phyloP scores from a whole-genome alignment of 2,797 vertebrate genomes.

The Coracias cyanogaster region DNA sequence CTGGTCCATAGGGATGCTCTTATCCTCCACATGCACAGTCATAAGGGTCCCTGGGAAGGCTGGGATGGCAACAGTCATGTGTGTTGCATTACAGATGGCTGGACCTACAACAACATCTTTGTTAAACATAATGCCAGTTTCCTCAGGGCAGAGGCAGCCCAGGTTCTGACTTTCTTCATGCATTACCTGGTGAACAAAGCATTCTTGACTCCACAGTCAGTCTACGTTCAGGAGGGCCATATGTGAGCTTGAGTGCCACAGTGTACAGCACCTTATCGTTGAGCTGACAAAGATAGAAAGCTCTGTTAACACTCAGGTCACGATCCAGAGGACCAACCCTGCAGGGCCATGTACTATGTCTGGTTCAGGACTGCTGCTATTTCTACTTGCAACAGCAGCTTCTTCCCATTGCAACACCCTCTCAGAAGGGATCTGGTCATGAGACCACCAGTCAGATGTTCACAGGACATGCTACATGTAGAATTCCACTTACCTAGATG shows the following conservation, averaged over 20 bases:
- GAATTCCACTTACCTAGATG: rapidly evolving
- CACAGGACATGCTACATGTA: neutral
- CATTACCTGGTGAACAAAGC: slow-evolving; percentile 76
- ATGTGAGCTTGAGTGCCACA: slow-evolving; percentile 34
- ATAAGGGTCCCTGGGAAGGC: slow-evolving; percentile 69
- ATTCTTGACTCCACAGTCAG: slow-evolving; percentile 49
- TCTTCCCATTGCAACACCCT: neutral
- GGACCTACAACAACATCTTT: slow-evolving; percentile 49
- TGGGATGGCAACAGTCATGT: slow-evolving; percentile 77
- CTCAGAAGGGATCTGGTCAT: neutral
- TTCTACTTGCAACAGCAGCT: neutral
- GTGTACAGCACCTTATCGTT: slow-evolving; percentile 44
- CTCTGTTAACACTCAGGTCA: neutral
- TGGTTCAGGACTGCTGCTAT: neutral
- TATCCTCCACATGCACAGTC: slow-evolving; percentile 40
- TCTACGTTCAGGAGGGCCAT: neutral
- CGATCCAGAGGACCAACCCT: rapidly evolving
- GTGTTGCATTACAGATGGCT: slow-evolving; percentile 73
- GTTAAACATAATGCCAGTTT: neutral
- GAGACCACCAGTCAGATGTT: neutral
- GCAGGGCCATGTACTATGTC: rapidly evolving
- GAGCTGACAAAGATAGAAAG: slow-evolving; percentile 42
- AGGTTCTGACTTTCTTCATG: neutral
- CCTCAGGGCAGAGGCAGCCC: neutral
- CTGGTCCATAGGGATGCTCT: slow-evolving; percentile 17